These are phyloP conservation scores for Pica pica DNA, from an alignment of 2,113 vertebrate genomes.

Conservation along the genomic window DNA sequence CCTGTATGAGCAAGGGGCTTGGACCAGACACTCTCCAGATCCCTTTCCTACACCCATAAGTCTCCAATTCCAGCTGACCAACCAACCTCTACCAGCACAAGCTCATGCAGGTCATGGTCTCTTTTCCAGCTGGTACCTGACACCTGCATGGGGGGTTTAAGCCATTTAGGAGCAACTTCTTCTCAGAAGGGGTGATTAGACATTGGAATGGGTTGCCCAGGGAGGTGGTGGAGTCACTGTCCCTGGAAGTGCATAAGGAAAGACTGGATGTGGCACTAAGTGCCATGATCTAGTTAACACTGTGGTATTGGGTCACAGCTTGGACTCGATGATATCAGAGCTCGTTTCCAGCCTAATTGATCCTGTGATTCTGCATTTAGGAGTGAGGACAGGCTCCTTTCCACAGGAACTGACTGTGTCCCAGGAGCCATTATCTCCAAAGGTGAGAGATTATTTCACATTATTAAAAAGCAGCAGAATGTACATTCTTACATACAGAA, in stretches of 20 bases:
- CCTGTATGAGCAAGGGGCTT: background rate
- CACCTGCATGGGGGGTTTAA: background rate
- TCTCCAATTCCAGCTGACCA: accelerated
- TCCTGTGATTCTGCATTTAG: background rate
- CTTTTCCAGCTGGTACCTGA: background rate
- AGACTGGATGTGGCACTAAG: background rate
- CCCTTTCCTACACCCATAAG: no score
- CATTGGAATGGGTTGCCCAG: background rate
- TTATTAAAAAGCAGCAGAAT: background rate
- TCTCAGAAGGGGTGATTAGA: background rate
- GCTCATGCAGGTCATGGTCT: background rate
- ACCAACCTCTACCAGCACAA: background rate
- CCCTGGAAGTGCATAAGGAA: background rate
- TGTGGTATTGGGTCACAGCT: background rate
- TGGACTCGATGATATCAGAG: background rate
- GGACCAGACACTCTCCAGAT: background rate
- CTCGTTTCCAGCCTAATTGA: background rate
- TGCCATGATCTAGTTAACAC: background rate
- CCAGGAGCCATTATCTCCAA: background rate
- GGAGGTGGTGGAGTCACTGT: background rate
- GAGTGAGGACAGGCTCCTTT: background rate
- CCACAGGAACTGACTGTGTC: background rate
- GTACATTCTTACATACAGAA: background rate
- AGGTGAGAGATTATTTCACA: background rate
- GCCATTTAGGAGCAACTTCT: background rate